phyloP scores from a whole-genome alignment of 2,888 invertebrate genomes.

The Atethmia centrago region DNA sequence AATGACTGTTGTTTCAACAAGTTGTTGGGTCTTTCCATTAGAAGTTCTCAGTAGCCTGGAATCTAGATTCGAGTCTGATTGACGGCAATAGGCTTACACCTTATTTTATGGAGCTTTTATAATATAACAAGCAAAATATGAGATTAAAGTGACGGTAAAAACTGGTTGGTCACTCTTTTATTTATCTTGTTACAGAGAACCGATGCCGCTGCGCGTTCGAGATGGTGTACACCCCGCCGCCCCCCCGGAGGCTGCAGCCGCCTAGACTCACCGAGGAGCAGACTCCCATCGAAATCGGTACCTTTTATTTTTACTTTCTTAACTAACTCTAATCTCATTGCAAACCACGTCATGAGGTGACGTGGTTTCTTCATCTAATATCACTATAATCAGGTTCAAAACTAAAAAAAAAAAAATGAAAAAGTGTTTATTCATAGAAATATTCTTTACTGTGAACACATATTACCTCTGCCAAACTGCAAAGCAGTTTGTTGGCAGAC shows the following conservation, averaged over 20 bases:
- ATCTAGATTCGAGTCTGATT: not conserved
- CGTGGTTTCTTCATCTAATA: not conserved
- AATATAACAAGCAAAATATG: not conserved
- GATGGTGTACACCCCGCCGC: conserved; percentile 71
- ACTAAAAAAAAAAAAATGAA: too few species aligned
- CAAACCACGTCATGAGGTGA: not conserved
- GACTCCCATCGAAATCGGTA: conserved; percentile 71
- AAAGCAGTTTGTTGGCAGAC: too few species aligned
- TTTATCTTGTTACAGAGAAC: conserved; percentile 67
- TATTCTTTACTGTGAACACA: too few species aligned
- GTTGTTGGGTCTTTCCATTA: not conserved
- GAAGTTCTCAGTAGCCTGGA: not conserved
- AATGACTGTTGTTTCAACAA: not conserved
- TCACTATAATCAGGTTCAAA: not conserved
- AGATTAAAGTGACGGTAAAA: too few species aligned
- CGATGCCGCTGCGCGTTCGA: conserved; percentile 72
- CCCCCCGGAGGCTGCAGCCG: conserved; percentile 18
- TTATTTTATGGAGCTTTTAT: not conserved
- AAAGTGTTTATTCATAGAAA: too few species aligned
- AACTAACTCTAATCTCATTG: too few species aligned
- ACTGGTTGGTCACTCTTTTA: not conserved
- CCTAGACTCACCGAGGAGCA: conserved; percentile 52
- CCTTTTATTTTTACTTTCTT: not conserved
- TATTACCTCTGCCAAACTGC: too few species aligned
- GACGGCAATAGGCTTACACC: not conserved